Evolutionary conservation across 2,797 vertebrate species (phyloP), one percentile per base, ranked within the genome.

Genomic region (Pipistrellus pygmaeus): DNA sequence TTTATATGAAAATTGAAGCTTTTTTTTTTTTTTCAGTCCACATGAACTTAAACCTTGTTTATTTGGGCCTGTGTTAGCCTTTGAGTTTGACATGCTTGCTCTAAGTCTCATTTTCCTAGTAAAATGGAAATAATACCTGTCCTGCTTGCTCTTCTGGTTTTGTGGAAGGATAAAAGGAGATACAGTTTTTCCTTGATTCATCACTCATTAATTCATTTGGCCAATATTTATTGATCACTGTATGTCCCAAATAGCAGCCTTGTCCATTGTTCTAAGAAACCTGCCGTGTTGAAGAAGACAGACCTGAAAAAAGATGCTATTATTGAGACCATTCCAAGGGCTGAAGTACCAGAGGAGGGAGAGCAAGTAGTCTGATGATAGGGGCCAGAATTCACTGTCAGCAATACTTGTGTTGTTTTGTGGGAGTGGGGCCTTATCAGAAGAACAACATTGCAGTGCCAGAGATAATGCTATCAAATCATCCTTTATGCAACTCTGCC

Each of bases 51-150:
- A 57, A 23, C 21, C 55, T 23, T 57, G 55, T 57, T 23, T 57
- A 57, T 57, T 23, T 57, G 55, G 55, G 21, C 55, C 55, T 4
- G 1, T 57, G 55, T 57, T 23, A 57, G 21, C 55, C 21, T 57
- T 57, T 57, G 55, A 57, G 55, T 57, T 57, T 2, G 55, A 57
- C 55, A 57, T 57, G 21, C 55, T 57, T 57, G 55, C 55, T 57
- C 55, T 57, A 57, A 57, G 21, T 57, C 55, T 90, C 38, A 6
- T 76, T 66, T 96, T 84, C 77, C 15, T 92, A n/a, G 66, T 85
- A 62, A 64, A 84, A 68, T 88, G 48, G 55, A 90, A 90, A 90
- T 75, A 75, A 80, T 86, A 53, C 44, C 3, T 38, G 4, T 57
- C 9, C 46, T 86, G 44, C 8, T 73, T 80, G 60, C 30, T 88